Conservation (phyloP, 1,140 invertebrate species). For the Leptopilina clavipes region DNA sequence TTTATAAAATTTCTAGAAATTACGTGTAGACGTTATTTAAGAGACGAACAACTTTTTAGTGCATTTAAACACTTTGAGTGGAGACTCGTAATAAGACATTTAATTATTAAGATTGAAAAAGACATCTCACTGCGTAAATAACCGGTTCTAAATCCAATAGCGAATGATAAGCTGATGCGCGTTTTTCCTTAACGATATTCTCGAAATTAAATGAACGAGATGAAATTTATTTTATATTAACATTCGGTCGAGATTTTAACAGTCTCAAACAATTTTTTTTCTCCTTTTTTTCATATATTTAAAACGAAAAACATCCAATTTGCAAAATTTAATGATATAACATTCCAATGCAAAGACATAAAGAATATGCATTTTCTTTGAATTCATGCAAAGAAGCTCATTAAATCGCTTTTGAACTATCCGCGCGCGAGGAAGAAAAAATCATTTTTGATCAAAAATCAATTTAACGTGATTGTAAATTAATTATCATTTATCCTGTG, state of each 20-base stretch:
- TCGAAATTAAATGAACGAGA: not conserved
- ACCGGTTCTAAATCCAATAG: slow-evolving; percentile 13
- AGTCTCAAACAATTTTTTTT: not conserved
- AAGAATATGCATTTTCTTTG: slow-evolving; percentile 2
- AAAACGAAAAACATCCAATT: not conserved
- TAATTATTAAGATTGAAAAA: slow-evolving; percentile 14
- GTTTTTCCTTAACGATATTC: slow-evolving; percentile 18
- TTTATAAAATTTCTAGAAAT: not conserved
- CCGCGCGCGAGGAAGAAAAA: too few species aligned
- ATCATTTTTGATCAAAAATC: too few species aligned
- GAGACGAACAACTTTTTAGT: not conserved
- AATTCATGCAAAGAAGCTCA: slow-evolving; percentile 6
- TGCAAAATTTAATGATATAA: slow-evolving; percentile 34
- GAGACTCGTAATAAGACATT: not conserved
- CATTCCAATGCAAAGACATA: not conserved
- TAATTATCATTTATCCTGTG: too few species aligned
- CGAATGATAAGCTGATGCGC: not conserved
- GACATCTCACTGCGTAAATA: not conserved
- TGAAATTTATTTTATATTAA: slow-evolving; percentile 9
- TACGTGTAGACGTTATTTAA: not conserved
- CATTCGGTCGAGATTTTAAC: slow-evolving; percentile 1
- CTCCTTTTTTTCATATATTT: not conserved
- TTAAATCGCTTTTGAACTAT: not conserved
- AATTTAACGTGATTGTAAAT: too few species aligned
- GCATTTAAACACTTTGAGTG: slow-evolving; percentile 1